Evolutionary conservation across 2,888 invertebrate species (phyloP), one percentile per base, ranked within the genome.

Genomic region (Choristoneura rosaceana): DNA sequence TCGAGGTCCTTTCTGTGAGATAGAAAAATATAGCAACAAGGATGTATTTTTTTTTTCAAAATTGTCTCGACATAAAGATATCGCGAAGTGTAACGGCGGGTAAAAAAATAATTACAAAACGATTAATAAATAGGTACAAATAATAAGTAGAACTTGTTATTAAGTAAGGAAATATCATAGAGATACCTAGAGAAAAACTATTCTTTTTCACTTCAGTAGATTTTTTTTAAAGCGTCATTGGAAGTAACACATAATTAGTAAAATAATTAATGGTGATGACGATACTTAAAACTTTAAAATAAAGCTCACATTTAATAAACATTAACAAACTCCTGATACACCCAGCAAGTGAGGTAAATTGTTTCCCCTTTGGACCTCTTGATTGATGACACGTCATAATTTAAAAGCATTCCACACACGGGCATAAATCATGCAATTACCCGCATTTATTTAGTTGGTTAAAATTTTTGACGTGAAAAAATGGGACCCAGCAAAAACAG

Each of bases 401-500:
- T 74, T 68, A 70, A 71, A 63, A 73, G 67, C 71, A 58, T 66
- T 58, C 38, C 74, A 74, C 67, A 68, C 50, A 47, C 58, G 55
- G n/a, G 12, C 67, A 74, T 74, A 71, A 74, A 74, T 74, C 74
- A 74, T 62, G 71, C 71, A 70, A 74, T 74, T 74, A 74, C 67
- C 70, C 61, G 52, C 66, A 67, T 74, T 68, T 68, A 71, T 74
- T 66, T 45, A 65, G 67, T 70, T 64, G 47, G 67, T 71, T 68
- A 68, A 68, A 68, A 68, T 52, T 64, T 71, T 68, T 38, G 63
- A 60, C 52, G 55, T 69, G 25, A 69, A 69, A 68, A 69, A 69
- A 69, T 61, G 47, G 50, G 34, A 38, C 33, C 45, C 12, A 41
- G 58, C 38, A 47, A 74, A 73, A 71, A 52, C 58, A 33, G 64